Evolutionary conservation across 2,888 invertebrate genomes (phyloP), one percentile per base, ranked within the genome.

Genomic region (Drosophila histrio): DNA sequence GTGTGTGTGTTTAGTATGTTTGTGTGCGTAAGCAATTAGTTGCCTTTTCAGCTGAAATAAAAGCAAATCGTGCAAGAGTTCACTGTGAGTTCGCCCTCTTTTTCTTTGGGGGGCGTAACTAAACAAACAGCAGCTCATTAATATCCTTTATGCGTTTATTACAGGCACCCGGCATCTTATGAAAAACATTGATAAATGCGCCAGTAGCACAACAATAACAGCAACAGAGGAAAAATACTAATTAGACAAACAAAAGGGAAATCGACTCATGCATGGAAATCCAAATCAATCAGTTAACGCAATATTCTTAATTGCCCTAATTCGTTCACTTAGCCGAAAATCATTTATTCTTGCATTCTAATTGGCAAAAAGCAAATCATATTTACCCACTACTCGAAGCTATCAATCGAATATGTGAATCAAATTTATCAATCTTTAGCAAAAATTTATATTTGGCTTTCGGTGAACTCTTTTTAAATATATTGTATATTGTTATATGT

Each of bases 121-220:
- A 63, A 82, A 62, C 77, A 85, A 76, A 86, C 72, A 83, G 72
- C 63, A 78, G 78, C 80, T 84, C 84, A 86, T 84, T 84, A 86
- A 86, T 86, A 81, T 86, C 84, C 81, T 81, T 84, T 86, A 86
- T 86, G 81, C 81, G 84, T 77, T 81, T 79, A 86, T 84, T 86
- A 78, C 72, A 77, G 67, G 60, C 66, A 72, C 21, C 73, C 73
- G 58, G 71, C 71, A 74, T 71, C 74, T 83, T 83, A 80, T 73
- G 81, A 62, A 71, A 77, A 60, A 75, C 67, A 79, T 84, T 72
- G 74, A 82, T 81, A 79, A 83, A 83, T 73, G 77, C 70, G 64
- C 61, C 26, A 26, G 21, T 47, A 52, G 46, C 58, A 36, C 41
- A 63, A 21, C 17, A 65, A 13, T 26, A 60, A 49, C 21, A 32